These are phyloP conservation scores for Callospermophilus lateralis DNA, from an alignment of 2,113 vertebrate species.

Conservation along the genomic window DNA sequence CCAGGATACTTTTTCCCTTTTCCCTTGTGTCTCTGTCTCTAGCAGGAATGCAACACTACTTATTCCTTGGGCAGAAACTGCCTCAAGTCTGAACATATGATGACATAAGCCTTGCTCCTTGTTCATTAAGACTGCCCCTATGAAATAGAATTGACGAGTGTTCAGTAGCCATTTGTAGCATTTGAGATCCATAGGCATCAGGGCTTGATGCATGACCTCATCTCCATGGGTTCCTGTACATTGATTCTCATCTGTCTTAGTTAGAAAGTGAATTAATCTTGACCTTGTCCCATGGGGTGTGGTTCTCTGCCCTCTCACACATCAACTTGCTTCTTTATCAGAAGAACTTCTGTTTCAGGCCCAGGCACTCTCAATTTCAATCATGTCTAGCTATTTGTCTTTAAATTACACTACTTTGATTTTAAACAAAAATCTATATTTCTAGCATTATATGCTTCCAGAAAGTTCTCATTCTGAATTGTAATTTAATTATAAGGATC, in stretches of 20 bases:
- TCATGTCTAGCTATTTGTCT: conserved; percentile 55
- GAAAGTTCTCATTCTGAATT: conserved; percentile 67
- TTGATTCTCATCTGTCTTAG: conserved; percentile 82
- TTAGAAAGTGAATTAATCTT: conserved; percentile 82
- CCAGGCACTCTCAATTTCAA: conserved; percentile 19
- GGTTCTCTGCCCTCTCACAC: conserved; percentile 61
- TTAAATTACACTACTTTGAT: conserved; percentile 61
- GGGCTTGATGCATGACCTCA: conserved; percentile 80
- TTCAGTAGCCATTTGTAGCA: conserved; percentile 53
- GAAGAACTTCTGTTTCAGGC: conserved; percentile 57
- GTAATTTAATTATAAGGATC: conserved; percentile 79
- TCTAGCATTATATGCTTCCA: conserved; percentile 50
- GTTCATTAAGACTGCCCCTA: conserved; percentile 63
- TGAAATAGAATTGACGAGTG: conserved; percentile 75
- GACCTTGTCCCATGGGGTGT: conserved; percentile 77
- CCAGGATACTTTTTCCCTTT: not conserved
- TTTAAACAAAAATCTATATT: conserved; percentile 69
- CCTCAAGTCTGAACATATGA: conserved; percentile 1
- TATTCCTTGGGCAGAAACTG: conserved; percentile 46
- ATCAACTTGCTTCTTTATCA: conserved; percentile 63
- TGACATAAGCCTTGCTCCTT: not conserved
- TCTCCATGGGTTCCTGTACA: conserved; percentile 63
- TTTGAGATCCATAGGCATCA: conserved; percentile 72
- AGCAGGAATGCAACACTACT: conserved; percentile 25
- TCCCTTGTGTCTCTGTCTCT: not conserved